Percentiles rank a stretch among this genome's conserved stretches.
Conservation (phyloP, 35 echinoderm and acorn worm species). For the Heliocidaris erythrogramma region DNA sequence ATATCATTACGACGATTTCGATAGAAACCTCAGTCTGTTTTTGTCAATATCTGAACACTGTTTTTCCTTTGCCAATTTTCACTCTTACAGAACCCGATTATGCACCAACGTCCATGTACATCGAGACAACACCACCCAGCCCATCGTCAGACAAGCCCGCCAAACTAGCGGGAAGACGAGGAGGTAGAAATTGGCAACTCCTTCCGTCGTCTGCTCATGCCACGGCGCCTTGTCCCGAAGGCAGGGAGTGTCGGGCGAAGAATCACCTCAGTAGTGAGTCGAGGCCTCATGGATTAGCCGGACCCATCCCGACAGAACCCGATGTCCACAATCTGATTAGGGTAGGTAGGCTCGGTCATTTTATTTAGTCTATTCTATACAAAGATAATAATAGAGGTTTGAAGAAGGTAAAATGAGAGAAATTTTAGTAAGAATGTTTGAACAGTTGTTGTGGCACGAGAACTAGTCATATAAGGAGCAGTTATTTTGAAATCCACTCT, state of each 20-base stretch:
- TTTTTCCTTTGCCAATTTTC: neutral
- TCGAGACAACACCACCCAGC: neutral
- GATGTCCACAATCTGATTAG: constrained; percentile 19
- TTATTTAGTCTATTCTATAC: too few species aligned
- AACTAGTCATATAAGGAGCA: neutral
- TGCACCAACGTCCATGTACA: neutral
- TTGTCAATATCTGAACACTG: neutral
- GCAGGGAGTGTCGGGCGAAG: neutral
- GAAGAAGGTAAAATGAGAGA: neutral
- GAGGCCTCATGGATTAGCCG: neutral
- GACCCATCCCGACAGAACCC: neutral
- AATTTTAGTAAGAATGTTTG: too few species aligned
- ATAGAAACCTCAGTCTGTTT: neutral
- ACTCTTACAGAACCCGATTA: neutral
- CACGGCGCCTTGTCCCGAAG: neutral
- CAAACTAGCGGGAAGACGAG: neutral
- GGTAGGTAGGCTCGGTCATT: neutral
- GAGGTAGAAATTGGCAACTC: neutral
- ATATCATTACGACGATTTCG: neutral
- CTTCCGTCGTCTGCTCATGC: neutral
- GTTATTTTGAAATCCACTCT: too few species aligned
- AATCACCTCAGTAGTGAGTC: neutral
- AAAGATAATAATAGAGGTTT: neutral
- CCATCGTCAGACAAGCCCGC: neutral
- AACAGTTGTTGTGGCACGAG: neutral